Evolutionary conservation across 2,888 invertebrate genomes (phyloP), one percentile per base, ranked within the genome.

Genomic region (Thumatha senex): DNA sequence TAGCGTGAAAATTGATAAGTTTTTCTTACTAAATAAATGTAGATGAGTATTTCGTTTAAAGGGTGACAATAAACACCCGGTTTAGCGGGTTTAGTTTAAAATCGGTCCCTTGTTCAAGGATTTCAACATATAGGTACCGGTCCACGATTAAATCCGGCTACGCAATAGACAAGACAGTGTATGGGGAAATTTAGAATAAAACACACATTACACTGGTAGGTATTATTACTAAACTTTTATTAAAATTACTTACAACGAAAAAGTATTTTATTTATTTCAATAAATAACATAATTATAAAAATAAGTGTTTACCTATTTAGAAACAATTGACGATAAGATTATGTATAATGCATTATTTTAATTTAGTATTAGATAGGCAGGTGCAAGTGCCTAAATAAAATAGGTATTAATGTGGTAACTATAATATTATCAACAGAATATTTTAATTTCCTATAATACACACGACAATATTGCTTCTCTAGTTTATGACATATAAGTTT

Each of bases 211-310:
- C n/a, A n/a, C 1, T 12, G 0, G 39, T 43, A 43, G 14, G 12
- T 46, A 54, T 58, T 53, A 24, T 24, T 4, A 43, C 12, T 61
- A 51, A 57, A 53, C 33, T 40, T 63, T 63, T 63, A 63, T 46
- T 63, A 50, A 36, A 57, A 40, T 51, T 51, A 38, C 40, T 43
- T 55, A 41, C 1, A 42, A 33, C 40, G 38, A 51, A 54, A 48
- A 12, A 30, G 40, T 46, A 39, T 13, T 38, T 40, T 46, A 39
- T 13, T 38, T 40, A 47, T 62, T 55, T 52, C 18, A 48, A 61
- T 63, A 60, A 59, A 58, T 62, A 55, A 46, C 33, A 14, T 15
- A 14, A 15, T 14, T 52, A 58, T 34, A 56, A 58, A 58, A 64
- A 64, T 63, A 63, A 64, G 48, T 59, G 58, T 18, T 9, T 29